phyloP scores from a whole-genome alignment of 2,888 invertebrate genomes.

The Tetramorium bicarinatum region DNA sequence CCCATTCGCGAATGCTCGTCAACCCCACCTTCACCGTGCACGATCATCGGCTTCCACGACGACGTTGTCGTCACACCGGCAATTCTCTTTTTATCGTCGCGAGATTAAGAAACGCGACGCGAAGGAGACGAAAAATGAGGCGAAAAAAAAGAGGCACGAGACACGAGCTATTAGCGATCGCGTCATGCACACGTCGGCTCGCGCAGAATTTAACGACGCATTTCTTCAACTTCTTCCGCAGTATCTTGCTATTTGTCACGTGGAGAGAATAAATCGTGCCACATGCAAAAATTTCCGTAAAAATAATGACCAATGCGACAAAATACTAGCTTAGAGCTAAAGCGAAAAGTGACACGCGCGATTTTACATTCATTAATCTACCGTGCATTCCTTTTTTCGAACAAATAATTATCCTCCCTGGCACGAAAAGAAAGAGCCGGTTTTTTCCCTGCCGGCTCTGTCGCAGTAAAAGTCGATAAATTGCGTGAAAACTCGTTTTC shows the following conservation, averaged over 20 bases:
- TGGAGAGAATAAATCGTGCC: conserved; percentile 20
- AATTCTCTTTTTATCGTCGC: conserved; percentile 66
- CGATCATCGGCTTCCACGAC: conserved; percentile 14
- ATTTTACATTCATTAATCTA: conserved; percentile 19
- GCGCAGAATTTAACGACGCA: background rate
- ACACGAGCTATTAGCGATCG: conserved; percentile 52
- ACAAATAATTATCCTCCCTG: background rate
- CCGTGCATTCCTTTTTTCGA: background rate
- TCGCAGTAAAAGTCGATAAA: conserved; percentile 49
- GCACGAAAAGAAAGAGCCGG: background rate
- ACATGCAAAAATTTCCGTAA: background rate
- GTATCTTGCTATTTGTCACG: conserved; percentile 25
- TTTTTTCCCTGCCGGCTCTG: background rate
- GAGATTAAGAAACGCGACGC: conserved; percentile 46
- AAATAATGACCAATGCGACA: conserved; percentile 11
- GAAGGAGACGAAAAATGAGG: background rate
- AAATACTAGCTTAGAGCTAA: background rate
- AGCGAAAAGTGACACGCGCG: background rate
- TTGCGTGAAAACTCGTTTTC: conserved; percentile 66
- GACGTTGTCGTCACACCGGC: conserved; percentile 27
- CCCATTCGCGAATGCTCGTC: conserved; percentile 61
- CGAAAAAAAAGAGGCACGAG: background rate
- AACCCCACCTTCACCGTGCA: conserved; percentile 15
- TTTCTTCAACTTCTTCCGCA: background rate
- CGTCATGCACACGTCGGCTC: conserved; percentile 6